Conservation (phyloP, 1,140 invertebrate genomes). For the Octopus bimaculoides region DNA sequence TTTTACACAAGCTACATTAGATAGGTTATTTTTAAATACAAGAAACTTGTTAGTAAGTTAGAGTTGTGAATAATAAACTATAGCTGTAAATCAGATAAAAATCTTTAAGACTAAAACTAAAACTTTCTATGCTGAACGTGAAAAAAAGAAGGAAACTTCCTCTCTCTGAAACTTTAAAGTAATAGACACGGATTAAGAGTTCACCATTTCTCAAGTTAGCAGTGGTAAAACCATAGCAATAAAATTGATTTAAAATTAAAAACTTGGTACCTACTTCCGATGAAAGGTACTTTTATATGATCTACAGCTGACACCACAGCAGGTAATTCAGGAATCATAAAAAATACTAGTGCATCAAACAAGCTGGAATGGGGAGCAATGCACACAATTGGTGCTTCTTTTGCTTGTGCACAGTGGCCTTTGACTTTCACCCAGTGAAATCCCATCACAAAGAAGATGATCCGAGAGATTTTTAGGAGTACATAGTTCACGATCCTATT, state of each 20-base stretch:
- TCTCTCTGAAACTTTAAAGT: too few species aligned
- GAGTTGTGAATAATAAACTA: too few species aligned
- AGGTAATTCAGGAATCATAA: constrained; percentile 66
- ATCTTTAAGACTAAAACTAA: too few species aligned
- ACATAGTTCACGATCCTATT: constrained; percentile 30
- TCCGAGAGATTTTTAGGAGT: constrained; percentile 31
- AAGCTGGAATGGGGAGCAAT: constrained; percentile 87
- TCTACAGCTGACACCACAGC: constrained; percentile 77
- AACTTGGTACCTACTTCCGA: constrained; percentile 73
- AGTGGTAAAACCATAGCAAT: neutral
- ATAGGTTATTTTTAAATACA: too few species aligned
- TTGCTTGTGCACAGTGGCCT: constrained; percentile 28
- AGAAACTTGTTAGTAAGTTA: too few species aligned
- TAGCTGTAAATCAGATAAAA: too few species aligned
- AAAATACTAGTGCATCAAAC: constrained; percentile 80
- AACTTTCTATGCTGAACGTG: too few species aligned
- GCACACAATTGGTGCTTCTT: constrained; percentile 77
- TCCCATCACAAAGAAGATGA: constrained; percentile 32
- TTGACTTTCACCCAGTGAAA: constrained; percentile 43
- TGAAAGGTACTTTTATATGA: constrained; percentile 73
- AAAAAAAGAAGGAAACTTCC: too few species aligned
- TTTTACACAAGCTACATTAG: too few species aligned
- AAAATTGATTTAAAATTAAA: neutral
- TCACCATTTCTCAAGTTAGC: constrained; percentile 7
- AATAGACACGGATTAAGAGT: neutral